Base-by-base conservation (phyloP, 2,797 vertebrate genomes). In the Lagocephalus sceleratus region DNA sequence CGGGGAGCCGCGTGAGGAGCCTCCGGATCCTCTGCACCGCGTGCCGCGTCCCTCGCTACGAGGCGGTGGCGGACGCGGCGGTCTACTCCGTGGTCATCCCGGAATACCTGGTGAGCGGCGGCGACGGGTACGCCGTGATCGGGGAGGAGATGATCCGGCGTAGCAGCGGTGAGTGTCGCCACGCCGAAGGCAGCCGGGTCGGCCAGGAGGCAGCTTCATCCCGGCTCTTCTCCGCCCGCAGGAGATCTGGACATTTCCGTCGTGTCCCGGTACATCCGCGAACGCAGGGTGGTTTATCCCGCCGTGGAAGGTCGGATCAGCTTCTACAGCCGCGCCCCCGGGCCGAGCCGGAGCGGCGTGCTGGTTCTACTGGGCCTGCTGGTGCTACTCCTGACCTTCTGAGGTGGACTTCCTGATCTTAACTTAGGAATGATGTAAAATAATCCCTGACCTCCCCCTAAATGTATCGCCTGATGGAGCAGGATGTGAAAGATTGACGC, bases 81-180 rank as follows among this genome's bases (percentile, higher is more conserved):
- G 51, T 81, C 0, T 98, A 98, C 47, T 92, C 83, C 0, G 84
- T 98, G 59, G 85, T 88, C 54, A 71, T 97, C 62, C 90, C 94
- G 0, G 92, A 83, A 50, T 98, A 92, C 50, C 51, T 97, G 44
- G 86, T 84, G 48, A 78, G 3, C 0, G 96, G 96, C 0, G 95
- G 96, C 42, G 96, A 98, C 32, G 90, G 90, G 1, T 98, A 87
- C 76, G 22, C 51, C 2, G 91, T 98, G 92, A 90, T 98, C 63
- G 81, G 71, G 38, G 51, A 92, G 0, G 88, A 92, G 74, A 80
- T 63, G 5, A 58, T 94, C 26, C 94, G 91, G 29, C 92, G 96
- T 54, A 82, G 88, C 74, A 94, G 92, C 41, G 95, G 96, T 98
- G 81, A 92, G 89, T n/a, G n/a, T n/a, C n/a, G n/a, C n/a, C n/a